Percentiles rank a stretch among this genome's conserved stretches.
phyloP scores from a whole-genome alignment of 2,888 invertebrate genomes.

The Eucriotettix oculatus region DNA sequence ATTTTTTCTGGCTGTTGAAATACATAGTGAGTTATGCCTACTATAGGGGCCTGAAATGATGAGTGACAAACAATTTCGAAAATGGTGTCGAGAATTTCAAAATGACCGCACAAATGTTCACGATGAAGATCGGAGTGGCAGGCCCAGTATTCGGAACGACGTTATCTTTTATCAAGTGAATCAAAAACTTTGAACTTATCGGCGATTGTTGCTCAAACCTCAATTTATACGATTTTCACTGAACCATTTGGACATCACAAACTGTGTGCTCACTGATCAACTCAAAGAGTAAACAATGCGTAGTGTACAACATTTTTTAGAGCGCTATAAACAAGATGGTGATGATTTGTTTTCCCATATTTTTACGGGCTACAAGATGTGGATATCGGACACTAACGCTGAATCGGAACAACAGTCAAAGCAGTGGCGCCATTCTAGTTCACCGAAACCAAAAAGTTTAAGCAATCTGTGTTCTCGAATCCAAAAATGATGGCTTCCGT shows the following conservation, averaged over 20 bases:
- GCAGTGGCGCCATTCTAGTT: neutral
- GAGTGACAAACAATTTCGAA: neutral
- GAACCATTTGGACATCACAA: neutral
- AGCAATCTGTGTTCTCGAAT: neutral
- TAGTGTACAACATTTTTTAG: neutral
- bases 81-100: neutral
- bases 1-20: neutral
- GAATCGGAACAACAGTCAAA: neutral
- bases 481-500: neutral
- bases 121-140: neutral
- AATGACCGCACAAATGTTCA: neutral
- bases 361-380: neutral
- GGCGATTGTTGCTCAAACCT: neutral
- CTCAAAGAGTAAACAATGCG: neutral
- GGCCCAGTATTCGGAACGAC: neutral
- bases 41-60: neutral
- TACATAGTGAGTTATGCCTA: neutral
- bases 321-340: neutral
- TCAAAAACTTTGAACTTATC: neutral
- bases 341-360: neutral
- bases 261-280: neutral
- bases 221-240: neutral
- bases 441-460: neutral
- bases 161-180: neutral
- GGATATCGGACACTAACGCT: neutral